Evolutionary conservation across 2,797 vertebrate genomes (phyloP), one percentile per base, ranked within the genome.

Genomic region (Silurus aristotelis): DNA sequence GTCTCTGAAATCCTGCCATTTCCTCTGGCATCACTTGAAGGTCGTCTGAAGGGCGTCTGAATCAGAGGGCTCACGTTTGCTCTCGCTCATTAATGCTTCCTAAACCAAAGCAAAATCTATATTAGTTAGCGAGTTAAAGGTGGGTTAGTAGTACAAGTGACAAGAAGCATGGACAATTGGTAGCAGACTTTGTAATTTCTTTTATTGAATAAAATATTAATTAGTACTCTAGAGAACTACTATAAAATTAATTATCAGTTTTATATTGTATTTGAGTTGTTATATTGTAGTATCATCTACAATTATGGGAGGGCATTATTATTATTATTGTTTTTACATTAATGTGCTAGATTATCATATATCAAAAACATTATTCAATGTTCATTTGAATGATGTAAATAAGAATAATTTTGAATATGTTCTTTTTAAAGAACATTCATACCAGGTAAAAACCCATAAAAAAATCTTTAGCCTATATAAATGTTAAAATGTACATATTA

Each of bases 1-100:
- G 84, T 86, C 83, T 86, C 83, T 84, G 83, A 87, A 87, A 84
- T 85, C 83, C 87, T 85, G 86, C 83, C 73, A 83, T 87, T 88
- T 85, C 78, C 88, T 80, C 77, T 77, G 88, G 85, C 78, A 87
- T 64, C 71, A 60, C 75, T 79, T 55, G 66, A 83, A 83, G 81
- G 86, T 84, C 84, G 80, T 86, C 83, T 88, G 81, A 89, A 88
- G 87, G 88, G 73, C 86, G 87, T 87, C 85, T 15, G 73, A 82
- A 73, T 75, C 83, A 79, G 85, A 67, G 17, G 17, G 56, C 31
- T 52, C 55, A 81, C 38, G 46, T 71, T 77, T 25, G 76, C 56
- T 48, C 82, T 25, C 60, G 5, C 52, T 67, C 85, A 56, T 31
- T 61, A 56, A 81, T 19, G 17, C 61, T 27, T 31, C 46, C 31